Percentiles rank a stretch among this genome's conserved stretches.
Evolutionary conservation across 2,888 invertebrate species (phyloP).

Genomic region (Syrphus vitripennis): DNA sequence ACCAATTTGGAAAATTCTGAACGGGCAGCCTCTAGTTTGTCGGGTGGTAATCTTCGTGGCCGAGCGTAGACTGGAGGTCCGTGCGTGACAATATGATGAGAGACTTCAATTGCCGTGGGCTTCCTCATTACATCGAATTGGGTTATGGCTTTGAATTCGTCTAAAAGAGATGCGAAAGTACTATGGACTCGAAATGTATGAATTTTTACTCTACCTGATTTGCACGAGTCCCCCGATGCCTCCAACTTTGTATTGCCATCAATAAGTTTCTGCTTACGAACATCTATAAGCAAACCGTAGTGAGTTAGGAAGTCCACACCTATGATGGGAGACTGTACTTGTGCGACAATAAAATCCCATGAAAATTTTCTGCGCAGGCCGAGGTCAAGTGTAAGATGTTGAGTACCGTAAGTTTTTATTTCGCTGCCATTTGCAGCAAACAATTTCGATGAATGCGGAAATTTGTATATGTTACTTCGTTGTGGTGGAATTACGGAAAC

Average conservation of each 20-base stretch:
- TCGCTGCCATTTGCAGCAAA: slow-evolving; percentile 22
- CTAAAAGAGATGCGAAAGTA: background rate
- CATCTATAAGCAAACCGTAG: no score
- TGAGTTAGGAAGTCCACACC: no score
- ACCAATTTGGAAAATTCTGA: background rate
- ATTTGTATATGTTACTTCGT: background rate
- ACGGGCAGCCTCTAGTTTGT: background rate
- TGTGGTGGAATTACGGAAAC: background rate
- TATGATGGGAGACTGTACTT: no score
- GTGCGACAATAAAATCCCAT: slow-evolving; percentile 7
- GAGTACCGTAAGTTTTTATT: slow-evolving; percentile 23
- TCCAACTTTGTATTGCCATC: background rate
- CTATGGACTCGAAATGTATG: background rate
- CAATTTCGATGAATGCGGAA: slow-evolving; percentile 4
- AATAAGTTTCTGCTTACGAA: background rate
- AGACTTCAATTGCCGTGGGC: background rate
- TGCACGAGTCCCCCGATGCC: background rate
- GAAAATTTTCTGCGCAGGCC: slow-evolving; percentile 4
- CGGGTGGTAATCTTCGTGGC: background rate
- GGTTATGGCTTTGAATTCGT: background rate
- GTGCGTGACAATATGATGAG: background rate
- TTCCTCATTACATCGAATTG: background rate
- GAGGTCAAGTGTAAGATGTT: background rate
- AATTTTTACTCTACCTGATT: background rate
- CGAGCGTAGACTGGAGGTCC: background rate